Conservation (phyloP, 2,113 vertebrate species). For the Crotalus helleri region DNA sequence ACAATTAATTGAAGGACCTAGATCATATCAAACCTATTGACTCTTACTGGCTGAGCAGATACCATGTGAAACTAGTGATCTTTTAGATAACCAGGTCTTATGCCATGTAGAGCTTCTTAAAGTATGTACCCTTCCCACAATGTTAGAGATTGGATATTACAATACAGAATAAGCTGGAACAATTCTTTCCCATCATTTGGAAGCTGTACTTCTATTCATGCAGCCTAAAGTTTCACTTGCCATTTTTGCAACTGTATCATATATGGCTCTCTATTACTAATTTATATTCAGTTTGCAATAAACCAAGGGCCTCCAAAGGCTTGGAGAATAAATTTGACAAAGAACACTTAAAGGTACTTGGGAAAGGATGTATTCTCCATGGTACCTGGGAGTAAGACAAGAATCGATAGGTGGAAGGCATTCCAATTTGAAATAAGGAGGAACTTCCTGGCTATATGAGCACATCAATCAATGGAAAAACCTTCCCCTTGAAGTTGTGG, state of each 20-base stretch:
- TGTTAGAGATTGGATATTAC: not conserved
- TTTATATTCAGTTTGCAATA: too few species aligned
- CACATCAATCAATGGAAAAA: too few species aligned
- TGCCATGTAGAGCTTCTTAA: not conserved
- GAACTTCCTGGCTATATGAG: too few species aligned
- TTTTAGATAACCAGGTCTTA: not conserved
- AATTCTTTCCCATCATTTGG: not conserved
- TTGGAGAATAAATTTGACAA: too few species aligned
- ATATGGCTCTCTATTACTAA: not conserved
- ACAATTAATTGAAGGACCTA: not conserved
- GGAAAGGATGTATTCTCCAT: too few species aligned
- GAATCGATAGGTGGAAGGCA: too few species aligned
- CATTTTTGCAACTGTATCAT: not conserved
- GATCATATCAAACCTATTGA: not conserved
- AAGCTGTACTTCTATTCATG: not conserved
- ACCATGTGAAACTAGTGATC: not conserved
- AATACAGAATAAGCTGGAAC: not conserved
- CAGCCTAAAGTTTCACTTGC: not conserved
- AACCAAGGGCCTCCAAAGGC: too few species aligned
- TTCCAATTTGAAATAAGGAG: too few species aligned
- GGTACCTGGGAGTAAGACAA: too few species aligned
- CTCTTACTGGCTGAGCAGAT: not conserved
- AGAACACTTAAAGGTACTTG: too few species aligned
- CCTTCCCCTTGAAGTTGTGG: too few species aligned
- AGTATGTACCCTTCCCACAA: not conserved